phyloP scores from a whole-genome alignment of 1,140 invertebrate genomes.

The Drosophila ohnishii region DNA sequence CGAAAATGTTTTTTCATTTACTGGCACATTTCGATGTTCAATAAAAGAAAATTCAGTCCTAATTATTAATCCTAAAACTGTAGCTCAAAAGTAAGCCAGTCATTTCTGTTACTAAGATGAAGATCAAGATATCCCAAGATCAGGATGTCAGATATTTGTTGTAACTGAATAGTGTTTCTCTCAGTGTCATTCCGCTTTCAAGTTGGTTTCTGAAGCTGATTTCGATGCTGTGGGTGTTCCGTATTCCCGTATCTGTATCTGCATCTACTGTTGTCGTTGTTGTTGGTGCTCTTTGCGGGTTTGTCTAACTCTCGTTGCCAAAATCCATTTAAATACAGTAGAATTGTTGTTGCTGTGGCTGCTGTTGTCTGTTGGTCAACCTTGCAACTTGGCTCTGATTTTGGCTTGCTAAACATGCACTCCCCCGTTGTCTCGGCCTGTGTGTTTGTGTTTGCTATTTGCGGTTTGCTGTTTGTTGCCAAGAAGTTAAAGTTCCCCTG shows the following conservation, averaged over 20 bases:
- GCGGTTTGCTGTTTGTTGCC: slow-evolving; percentile 62
- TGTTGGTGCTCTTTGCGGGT: slow-evolving; percentile 35
- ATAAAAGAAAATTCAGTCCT: neutral
- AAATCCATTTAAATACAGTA: slow-evolving; percentile 76
- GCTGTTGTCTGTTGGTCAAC: slow-evolving; percentile 64
- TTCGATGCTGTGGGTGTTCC: slow-evolving; percentile 42
- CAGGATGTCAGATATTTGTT: neutral
- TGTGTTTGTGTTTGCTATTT: slow-evolving; percentile 55
- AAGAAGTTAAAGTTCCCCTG: slow-evolving; percentile 58
- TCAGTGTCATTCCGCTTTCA: slow-evolving; percentile 21
- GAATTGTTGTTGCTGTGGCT: slow-evolving; percentile 31
- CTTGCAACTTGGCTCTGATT: slow-evolving; percentile 72
- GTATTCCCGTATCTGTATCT: slow-evolving; percentile 23
- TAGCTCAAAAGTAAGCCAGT: too few relatives aligned
- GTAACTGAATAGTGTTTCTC: neutral
- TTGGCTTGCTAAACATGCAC: slow-evolving; percentile 59
- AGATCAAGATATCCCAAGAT: too few relatives aligned
- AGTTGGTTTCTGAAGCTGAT: slow-evolving; percentile 30
- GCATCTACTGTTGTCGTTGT: slow-evolving; percentile 12
- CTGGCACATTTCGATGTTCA: too few relatives aligned
- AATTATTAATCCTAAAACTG: neutral
- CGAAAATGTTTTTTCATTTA: neutral
- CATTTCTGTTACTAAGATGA: too few relatives aligned
- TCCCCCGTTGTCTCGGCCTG: slow-evolving; percentile 7
- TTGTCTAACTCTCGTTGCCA: slow-evolving; percentile 67